A percentile compares a stretch with the other conserved stretches of the same genome.
Conservation (phyloP, 2,797 vertebrate species). For the Hipposideros larvatus region DNA sequence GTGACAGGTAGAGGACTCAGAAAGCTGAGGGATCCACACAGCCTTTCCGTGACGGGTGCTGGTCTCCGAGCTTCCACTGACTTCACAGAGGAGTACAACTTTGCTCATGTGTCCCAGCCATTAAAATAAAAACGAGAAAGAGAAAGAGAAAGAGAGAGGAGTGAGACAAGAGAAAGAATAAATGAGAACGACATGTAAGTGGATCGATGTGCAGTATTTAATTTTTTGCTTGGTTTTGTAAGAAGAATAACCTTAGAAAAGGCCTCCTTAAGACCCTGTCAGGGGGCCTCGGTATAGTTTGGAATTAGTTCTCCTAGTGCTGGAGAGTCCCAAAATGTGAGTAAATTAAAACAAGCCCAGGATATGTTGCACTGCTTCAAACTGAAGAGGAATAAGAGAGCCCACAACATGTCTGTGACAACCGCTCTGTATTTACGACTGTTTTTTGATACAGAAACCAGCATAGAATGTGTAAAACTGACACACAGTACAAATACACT, state of each 20-base stretch:
- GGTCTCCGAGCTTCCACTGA: background rate
- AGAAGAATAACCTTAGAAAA: background rate
- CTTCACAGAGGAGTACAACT: background rate
- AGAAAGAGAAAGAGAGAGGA: background rate
- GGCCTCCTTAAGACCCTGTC: background rate
- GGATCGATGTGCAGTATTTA: background rate
- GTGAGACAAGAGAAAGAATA: background rate
- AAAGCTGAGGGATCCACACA: background rate
- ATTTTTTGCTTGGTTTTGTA: background rate
- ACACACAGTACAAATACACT: rapidly evolving
- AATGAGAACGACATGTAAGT: background rate
- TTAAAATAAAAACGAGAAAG: background rate
- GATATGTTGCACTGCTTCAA: background rate
- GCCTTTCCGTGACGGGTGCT: background rate
- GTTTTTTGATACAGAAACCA: background rate
- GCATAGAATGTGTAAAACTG: background rate
- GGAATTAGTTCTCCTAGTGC: background rate
- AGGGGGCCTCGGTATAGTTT: background rate
- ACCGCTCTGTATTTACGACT: background rate
- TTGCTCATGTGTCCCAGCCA: background rate
- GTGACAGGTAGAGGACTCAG: background rate
- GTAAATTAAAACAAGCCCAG: conserved; percentile 31
- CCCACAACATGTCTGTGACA: background rate
- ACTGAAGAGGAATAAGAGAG: background rate
- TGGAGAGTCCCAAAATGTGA: background rate